Evolutionary conservation across 2,888 invertebrate species (phyloP).

Genomic region (Ectemnius lituratus): DNA sequence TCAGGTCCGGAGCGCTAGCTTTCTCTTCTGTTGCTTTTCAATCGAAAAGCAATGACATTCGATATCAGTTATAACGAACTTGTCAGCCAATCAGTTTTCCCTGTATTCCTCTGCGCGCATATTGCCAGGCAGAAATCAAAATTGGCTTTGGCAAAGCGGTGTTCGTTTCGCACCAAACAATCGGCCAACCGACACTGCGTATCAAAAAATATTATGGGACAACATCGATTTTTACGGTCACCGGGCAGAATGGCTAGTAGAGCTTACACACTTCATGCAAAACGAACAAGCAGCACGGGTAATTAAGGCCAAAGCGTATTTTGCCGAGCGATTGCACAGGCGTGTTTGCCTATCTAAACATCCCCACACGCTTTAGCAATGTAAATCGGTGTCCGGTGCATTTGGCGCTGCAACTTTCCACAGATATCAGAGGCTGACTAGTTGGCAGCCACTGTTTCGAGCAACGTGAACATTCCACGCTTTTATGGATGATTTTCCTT

Average conservation of each 20-base stretch:
- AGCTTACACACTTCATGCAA: background rate
- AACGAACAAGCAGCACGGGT: background rate
- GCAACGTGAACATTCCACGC: background rate
- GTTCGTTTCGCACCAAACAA: background rate
- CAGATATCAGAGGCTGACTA: background rate
- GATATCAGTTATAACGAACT: slow-evolving; percentile 1
- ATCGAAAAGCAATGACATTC: slow-evolving; percentile 8
- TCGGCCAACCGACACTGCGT: background rate
- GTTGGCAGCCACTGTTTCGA: background rate
- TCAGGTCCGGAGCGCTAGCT: background rate
- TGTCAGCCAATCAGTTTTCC: background rate
- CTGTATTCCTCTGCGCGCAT: too few species aligned
- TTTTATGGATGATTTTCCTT: slow-evolving; percentile 3
- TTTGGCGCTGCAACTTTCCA: background rate
- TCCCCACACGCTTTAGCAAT: slow-evolving; percentile 9
- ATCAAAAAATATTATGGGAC: slow-evolving; percentile 1
- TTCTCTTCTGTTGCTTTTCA: slow-evolving; percentile 11
- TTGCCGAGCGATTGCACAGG: background rate
- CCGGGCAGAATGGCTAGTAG: background rate
- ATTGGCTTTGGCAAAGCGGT: background rate
- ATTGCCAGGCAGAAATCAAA: background rate
- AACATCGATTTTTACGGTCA: background rate
- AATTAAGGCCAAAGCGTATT: slow-evolving; percentile 4
- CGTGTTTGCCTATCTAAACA: slow-evolving; percentile 1
- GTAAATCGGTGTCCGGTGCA: slow-evolving; percentile 5